Conservation (phyloP, 2,888 invertebrate genomes). For the Diarsia rubi region DNA sequence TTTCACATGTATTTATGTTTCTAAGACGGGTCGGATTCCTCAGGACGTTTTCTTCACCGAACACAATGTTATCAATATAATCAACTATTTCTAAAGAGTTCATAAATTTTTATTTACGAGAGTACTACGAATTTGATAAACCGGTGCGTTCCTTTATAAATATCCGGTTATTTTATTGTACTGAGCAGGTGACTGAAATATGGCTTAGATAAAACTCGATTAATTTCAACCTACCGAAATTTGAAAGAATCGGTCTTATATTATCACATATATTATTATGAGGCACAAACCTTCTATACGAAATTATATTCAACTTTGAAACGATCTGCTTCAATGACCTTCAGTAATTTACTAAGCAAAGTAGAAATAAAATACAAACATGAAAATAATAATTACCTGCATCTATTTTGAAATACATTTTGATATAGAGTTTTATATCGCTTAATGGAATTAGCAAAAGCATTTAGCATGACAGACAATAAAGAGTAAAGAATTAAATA, state of each 20-base stretch:
- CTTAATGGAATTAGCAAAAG: constrained; percentile 12
- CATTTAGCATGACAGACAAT: constrained; percentile 9
- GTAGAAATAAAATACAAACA: not conserved
- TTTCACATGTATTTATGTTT: not conserved
- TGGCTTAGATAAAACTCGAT: constrained; percentile 26
- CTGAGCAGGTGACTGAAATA: constrained; percentile 1
- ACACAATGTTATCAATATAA: constrained; percentile 6
- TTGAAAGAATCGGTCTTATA: not conserved
- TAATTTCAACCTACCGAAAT: not conserved
- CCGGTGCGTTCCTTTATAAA: not conserved
- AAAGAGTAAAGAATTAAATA: not conserved
- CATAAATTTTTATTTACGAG: constrained; percentile 11
- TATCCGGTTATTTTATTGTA: constrained; percentile 16
- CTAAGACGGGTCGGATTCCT: not conserved
- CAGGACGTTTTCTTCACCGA: not conserved
- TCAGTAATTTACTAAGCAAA: not conserved
- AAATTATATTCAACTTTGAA: not conserved
- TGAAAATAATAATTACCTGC: not conserved
- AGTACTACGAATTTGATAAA: constrained; percentile 17
- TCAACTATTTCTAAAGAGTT: not conserved
- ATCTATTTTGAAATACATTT: not conserved
- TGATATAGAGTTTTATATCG: not conserved
- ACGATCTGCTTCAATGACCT: not conserved
- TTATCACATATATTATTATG: not conserved
- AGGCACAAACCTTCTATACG: not conserved